A percentile compares a stretch with the other conserved stretches of the same genome.
Evolutionary conservation across 2,113 vertebrate species (phyloP).

Genomic region (Pogona vitticeps): DNA sequence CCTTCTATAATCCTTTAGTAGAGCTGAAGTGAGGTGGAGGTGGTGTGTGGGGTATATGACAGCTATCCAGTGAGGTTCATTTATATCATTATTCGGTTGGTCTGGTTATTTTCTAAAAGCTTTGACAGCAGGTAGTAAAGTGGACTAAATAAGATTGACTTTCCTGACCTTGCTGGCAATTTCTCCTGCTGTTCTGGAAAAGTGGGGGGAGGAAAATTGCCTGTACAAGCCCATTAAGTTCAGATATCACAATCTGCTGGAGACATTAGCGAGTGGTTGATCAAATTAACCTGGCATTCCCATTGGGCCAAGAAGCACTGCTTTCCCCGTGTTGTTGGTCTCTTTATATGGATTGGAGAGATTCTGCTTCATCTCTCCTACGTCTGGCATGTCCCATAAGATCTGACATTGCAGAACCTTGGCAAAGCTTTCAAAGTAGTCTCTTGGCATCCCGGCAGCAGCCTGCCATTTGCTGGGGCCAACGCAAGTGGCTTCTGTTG

Average conservation of each 20-base stretch:
- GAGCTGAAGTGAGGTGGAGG: not conserved
- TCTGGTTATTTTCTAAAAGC: conserved; percentile 34
- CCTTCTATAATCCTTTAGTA: not conserved
- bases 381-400: conserved; percentile 54
- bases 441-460: conserved; percentile 41
- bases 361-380: conserved; percentile 52
- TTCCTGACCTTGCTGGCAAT: conserved; percentile 34
- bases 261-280: conserved; percentile 46
- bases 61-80: conserved; percentile 26
- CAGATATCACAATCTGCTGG: conserved; percentile 49
- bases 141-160: conserved; percentile 42
- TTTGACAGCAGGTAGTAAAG: conserved; percentile 28
- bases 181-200: conserved; percentile 51
- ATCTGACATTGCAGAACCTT: conserved; percentile 31
- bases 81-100: conserved; percentile 14
- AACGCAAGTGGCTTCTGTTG: conserved; percentile 2
- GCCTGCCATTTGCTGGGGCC: conserved; percentile 35
- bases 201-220: conserved; percentile 48
- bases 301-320: conserved; percentile 43
- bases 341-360: conserved; percentile 33
- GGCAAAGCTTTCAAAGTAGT: conserved; percentile 52
- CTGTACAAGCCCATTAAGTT: conserved; percentile 53
- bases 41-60: not conserved
- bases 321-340: conserved; percentile 51
- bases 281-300: conserved; percentile 53